Base-by-base conservation (phyloP, 2,797 vertebrate genomes). In the Anabas testudineus region DNA sequence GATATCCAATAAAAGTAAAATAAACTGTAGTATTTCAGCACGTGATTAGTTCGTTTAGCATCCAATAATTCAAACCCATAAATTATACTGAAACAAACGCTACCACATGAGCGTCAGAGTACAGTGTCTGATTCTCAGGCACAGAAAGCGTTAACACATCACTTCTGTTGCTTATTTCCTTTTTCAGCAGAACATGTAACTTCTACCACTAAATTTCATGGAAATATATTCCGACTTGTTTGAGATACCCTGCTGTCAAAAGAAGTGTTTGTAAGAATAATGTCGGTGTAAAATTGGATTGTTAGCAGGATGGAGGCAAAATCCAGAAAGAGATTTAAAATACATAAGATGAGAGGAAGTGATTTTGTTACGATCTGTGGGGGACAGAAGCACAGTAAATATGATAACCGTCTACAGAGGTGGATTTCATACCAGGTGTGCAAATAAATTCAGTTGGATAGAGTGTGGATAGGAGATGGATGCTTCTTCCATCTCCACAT, bases 361-460 rank as follows among this genome's bases (percentile, higher is more conserved):
- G 51, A 67, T 51, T 68, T 65, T 64, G 54, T 67, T 59, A 66
- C 46, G 59, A 10, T 59, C 59, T 56, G 12, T 13, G 10, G 46
- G 10, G 1, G 30, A 68, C 53, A 64, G 10, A 61, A 73, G 80
- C 21, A 15, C 26, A 45, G 63, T 71, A 41, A 37, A 82, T 62
- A 41, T 62, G 43, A 55, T 45, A 10, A 2, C 1, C 51, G 66
- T 69, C 60, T 71, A 60, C 46, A 53, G 51, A 56, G 47, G 52
- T 14, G 12, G 45, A 41, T 55, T 67, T 78, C 67, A 67, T 36
- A 59, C 48, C 39, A 46, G 51, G 47, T 34, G 36, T 26, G 67
- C 67, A 78, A 59, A 45, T 43, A 61, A 64, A 59, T 54, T 74
- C 24, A 43, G n/a, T 18, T 36, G 32, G 39, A 80, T 54, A 39